Conservation (phyloP, 1,140 invertebrate genomes). For the Drosophila suzukii region DNA sequence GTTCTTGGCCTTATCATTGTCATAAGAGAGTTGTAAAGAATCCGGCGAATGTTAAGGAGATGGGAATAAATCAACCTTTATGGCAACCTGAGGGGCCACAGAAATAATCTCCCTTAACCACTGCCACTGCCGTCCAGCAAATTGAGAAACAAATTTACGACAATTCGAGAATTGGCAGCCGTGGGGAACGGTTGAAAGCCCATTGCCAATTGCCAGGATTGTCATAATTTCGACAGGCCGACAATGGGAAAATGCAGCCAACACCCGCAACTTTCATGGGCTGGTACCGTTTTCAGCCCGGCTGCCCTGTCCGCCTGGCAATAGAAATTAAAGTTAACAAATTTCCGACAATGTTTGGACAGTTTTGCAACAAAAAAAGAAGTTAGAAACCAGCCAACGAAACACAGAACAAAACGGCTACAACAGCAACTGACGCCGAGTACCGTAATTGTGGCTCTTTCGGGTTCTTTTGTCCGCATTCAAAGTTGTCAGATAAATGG, state of each 20-base stretch:
- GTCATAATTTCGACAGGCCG: slow-evolving; percentile 77
- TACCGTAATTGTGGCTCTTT: slow-evolving; percentile 76
- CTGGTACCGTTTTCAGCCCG: slow-evolving; percentile 23
- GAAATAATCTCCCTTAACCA: slow-evolving; percentile 6
- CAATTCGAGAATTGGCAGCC: slow-evolving; percentile 40
- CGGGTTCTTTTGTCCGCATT: slow-evolving; percentile 71
- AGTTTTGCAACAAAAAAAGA: slow-evolving; percentile 53
- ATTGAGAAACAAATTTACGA: slow-evolving; percentile 78
- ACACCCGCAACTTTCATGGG: slow-evolving; percentile 64
- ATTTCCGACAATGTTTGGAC: slow-evolving; percentile 82
- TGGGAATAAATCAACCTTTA: slow-evolving; percentile 48
- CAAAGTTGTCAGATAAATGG: slow-evolving; percentile 45
- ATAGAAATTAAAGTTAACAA: slow-evolving; percentile 81
- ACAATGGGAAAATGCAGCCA: slow-evolving; percentile 43
- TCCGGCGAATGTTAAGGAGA: slow-evolving; percentile 29
- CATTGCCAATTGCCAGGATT: slow-evolving; percentile 58
- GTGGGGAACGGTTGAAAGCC: slow-evolving; percentile 46
- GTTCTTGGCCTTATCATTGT: slow-evolving; percentile 50
- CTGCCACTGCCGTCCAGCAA: slow-evolving; percentile 42
- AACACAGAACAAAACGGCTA: slow-evolving; percentile 31
- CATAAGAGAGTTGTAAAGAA: slow-evolving; percentile 79
- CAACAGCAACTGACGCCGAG: slow-evolving; percentile 45
- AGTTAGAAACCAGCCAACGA: slow-evolving; percentile 5
- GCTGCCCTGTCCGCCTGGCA: slow-evolving; percentile 62
- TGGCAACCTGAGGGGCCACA: not conserved